These are phyloP conservation scores for Polia nebulosa DNA, from an alignment of 2,888 invertebrate species.

Conservation along the genomic window DNA sequence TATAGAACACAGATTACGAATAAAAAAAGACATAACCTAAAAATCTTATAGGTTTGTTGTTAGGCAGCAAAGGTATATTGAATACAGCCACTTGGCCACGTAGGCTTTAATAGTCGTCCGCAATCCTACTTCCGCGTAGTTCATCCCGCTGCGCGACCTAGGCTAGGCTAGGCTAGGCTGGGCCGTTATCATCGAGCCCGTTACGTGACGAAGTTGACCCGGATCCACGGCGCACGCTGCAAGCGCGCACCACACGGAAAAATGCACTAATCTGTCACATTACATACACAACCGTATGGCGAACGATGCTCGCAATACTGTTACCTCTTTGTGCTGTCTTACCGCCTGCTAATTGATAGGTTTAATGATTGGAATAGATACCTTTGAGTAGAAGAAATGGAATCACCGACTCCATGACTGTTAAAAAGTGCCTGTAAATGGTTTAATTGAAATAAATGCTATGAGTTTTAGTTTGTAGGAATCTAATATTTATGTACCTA, in stretches of 20 bases:
- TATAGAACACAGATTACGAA: slow-evolving; percentile 21
- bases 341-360: slow-evolving; percentile 55
- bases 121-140: slow-evolving; percentile 88
- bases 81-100: slow-evolving; percentile 50
- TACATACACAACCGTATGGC: slow-evolving; percentile 57
- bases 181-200: slow-evolving; percentile 88
- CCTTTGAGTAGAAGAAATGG: background rate
- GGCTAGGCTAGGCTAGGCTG: slow-evolving; percentile 82
- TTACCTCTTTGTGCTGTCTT: slow-evolving; percentile 50
- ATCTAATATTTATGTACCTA: background rate
- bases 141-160: slow-evolving; percentile 90
- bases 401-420: background rate
- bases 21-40: slow-evolving; percentile 10
- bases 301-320: slow-evolving; percentile 50
- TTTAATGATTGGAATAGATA: slow-evolving; percentile 26
- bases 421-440: background rate
- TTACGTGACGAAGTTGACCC: slow-evolving; percentile 90
- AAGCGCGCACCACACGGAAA: slow-evolving; percentile 75
- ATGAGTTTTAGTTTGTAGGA: background rate
- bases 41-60: slow-evolving; percentile 26
- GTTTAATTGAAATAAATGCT: background rate
- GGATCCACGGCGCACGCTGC: slow-evolving; percentile 79
- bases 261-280: slow-evolving; percentile 77
- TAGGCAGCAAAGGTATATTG: slow-evolving; percentile 37
- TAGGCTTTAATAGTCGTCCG: slow-evolving; percentile 80